Evolutionary conservation across 2,888 invertebrate genomes (phyloP), one percentile per base, ranked within the genome.

Genomic region (Priocnemis perturbator): DNA sequence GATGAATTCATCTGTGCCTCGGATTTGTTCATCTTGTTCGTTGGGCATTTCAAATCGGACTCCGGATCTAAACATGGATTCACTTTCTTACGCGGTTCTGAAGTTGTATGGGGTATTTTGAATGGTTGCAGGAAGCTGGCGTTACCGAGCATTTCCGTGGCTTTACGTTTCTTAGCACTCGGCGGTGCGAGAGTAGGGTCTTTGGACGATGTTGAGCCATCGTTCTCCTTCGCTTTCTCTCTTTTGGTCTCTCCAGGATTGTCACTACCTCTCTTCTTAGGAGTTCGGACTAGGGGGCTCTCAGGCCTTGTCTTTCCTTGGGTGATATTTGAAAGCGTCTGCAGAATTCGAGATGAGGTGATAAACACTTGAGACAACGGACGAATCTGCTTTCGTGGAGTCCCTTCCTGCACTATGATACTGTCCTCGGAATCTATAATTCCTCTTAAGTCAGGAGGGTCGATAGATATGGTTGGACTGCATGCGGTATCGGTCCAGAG

Each of bases 261-360:
- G 21, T 69, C 81, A 44, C 57, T 79, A n/a, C 19, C 37, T 44
- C 45, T 64, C 60, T 67, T 74, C 2, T 71, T 72, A 0, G 57
- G 55, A 58, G 53, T 67, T 52, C 56, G 70, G 7, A 57, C 56
- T n/a, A 74, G 48, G 7, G 80, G 71, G 59, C 60, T 78, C 48
- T 80, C 74, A 15, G 47, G 7, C 26, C 79, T 84, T 7, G 80
- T 20, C 55, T 83, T 83, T 9, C 85, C 81, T 37, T 83, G 83
- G 0, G 88, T 86, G 37, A 89, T 83, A 64, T 69, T 87, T 0
- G 88, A 85, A 15, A 89, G 82, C 2, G 88, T 87, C 66, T 87
- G 85, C 9, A 89, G 79, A 37, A 89, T 87, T 52, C 84, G 79
- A 2, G 88, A 86, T 0, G 88, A 88, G 20, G 89, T 88, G 19